These are phyloP conservation scores for Trichogramma pretiosum DNA, from an alignment of 1,140 invertebrate genomes.

Conservation along the genomic window DNA sequence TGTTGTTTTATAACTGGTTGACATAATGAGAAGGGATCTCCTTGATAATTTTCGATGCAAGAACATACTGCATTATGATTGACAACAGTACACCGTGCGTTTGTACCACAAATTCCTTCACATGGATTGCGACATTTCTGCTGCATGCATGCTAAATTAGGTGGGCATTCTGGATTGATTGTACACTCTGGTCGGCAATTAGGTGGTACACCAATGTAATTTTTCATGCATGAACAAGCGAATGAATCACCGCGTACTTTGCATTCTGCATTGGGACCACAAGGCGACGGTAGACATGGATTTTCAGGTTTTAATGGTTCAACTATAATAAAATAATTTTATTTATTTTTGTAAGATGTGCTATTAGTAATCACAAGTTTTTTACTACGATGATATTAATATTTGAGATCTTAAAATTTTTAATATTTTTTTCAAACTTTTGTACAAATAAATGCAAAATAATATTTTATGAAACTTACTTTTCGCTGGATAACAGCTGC, in stretches of 20 bases:
- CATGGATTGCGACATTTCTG: slow-evolving; percentile 47
- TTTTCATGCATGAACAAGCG: slow-evolving; percentile 46
- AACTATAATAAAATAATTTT: slow-evolving; percentile 19
- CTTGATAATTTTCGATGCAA: slow-evolving; percentile 47
- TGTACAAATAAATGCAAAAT: too few relatives aligned
- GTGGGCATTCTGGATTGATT: slow-evolving; percentile 51
- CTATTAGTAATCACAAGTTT: too few relatives aligned
- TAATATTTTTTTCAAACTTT: too few relatives aligned
- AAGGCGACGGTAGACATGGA: slow-evolving; percentile 55
- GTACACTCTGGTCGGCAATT: slow-evolving; percentile 52
- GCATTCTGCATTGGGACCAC: slow-evolving; percentile 52
- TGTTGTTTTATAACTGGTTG: slow-evolving; percentile 30
- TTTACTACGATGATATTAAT: too few relatives aligned
- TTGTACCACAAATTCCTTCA: slow-evolving; percentile 47
- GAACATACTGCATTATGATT: slow-evolving; percentile 50
- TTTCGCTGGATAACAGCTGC: slow-evolving; percentile 53
- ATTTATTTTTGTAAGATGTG: too few relatives aligned
- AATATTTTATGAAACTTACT: too few relatives aligned
- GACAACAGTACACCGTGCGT: slow-evolving; percentile 45
- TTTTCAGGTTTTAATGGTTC: slow-evolving; percentile 36
- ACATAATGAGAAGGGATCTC: slow-evolving; percentile 52
- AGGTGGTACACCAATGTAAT: slow-evolving; percentile 51
- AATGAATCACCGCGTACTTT: slow-evolving; percentile 44
- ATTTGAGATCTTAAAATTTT: slow-evolving; percentile 4
- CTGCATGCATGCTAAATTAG: slow-evolving; percentile 45